A percentile compares a stretch with the other conserved stretches of the same genome.
These are phyloP conservation scores for Ormia ochracea DNA, from an alignment of 2,888 invertebrate species.

Conservation along the genomic window DNA sequence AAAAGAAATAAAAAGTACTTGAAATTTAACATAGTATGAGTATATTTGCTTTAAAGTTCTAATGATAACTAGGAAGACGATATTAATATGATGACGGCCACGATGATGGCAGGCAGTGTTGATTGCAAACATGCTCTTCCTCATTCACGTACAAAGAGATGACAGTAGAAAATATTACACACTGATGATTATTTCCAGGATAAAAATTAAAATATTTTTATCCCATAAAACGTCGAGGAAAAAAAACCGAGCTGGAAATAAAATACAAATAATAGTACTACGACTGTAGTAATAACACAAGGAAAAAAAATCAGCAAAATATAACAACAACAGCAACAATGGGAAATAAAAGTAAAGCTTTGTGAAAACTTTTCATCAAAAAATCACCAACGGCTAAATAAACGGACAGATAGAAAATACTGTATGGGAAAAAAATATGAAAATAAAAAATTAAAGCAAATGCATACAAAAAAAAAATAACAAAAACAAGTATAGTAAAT, in stretches of 20 bases:
- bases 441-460: constrained; percentile 8
- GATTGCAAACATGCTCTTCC: constrained; percentile 13
- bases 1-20: constrained; percentile 8
- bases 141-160: constrained; percentile 17
- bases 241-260: too few species aligned
- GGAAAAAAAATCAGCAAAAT: constrained; percentile 21
- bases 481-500: background rate
- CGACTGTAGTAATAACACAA: background rate
- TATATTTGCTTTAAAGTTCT: constrained; percentile 40
- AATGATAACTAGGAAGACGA: constrained; percentile 21
- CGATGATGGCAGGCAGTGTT: constrained; percentile 7
- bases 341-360: constrained; percentile 63
- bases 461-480: background rate
- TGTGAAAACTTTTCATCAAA: constrained; percentile 70
- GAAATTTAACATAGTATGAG: too few species aligned
- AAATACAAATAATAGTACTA: background rate
- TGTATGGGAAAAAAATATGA: background rate
- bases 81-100: constrained; percentile 1
- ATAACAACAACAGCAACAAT: constrained; percentile 20
- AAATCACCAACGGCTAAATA: constrained; percentile 66
- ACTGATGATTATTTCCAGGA: constrained; percentile 45
- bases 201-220: constrained; percentile 51
- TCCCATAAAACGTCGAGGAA: constrained; percentile 32
- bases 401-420: constrained; percentile 57
- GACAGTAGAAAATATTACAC: constrained; percentile 39